These are phyloP conservation scores for Meganola albula DNA, from an alignment of 2,888 invertebrate genomes.

Conservation along the genomic window DNA sequence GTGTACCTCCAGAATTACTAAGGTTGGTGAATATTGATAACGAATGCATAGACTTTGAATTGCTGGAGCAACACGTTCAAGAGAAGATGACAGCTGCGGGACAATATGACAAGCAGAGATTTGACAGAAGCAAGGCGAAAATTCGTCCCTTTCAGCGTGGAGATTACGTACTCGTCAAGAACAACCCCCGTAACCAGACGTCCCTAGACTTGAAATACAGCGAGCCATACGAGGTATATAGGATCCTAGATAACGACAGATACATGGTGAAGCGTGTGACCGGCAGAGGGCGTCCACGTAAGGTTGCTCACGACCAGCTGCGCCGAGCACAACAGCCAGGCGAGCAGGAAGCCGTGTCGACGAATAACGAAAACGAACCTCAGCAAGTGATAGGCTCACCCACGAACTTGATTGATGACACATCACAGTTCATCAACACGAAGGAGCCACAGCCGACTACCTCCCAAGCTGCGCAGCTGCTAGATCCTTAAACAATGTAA, in stretches of 20 bases:
- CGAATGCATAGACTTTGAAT: slow-evolving; percentile 4
- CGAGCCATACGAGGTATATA: neutral
- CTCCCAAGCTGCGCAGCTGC: neutral
- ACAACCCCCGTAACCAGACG: neutral
- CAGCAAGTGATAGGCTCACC: neutral
- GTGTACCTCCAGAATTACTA: slow-evolving; percentile 11
- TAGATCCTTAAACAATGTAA: neutral
- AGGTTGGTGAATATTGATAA: slow-evolving; percentile 8
- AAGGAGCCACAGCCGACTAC: neutral
- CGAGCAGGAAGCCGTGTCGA: neutral
- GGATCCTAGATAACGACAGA: neutral
- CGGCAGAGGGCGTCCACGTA: neutral
- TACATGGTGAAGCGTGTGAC: neutral
- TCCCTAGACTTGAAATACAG: neutral
- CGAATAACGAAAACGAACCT: neutral
- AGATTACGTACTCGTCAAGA: neutral
- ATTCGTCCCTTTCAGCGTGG: slow-evolving; percentile 1
- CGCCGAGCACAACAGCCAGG: neutral
- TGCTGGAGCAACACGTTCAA: slow-evolving; percentile 3
- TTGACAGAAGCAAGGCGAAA: slow-evolving; percentile 5
- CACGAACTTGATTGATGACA: neutral
- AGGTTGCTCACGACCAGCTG: neutral
- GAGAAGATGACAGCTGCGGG: slow-evolving; percentile 5
- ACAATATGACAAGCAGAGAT: slow-evolving; percentile 3
- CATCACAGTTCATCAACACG: neutral